Evolutionary conservation across 2,888 invertebrate species (phyloP).

Genomic region (Conus canariensis): DNA sequence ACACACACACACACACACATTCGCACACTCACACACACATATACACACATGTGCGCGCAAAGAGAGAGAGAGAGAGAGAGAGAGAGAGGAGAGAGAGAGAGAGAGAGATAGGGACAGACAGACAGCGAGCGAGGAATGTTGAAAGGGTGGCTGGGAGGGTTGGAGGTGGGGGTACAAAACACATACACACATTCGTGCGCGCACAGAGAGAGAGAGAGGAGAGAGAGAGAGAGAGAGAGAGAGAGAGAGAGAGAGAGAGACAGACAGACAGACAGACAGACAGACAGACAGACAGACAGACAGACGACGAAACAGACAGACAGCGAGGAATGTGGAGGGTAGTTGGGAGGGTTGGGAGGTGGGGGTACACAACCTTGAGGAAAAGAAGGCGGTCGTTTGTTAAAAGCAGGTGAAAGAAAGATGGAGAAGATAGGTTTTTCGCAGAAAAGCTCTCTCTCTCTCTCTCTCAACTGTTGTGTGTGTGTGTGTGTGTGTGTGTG

Average conservation of each 20-base stretch:
- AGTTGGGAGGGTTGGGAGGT: no score
- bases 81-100: no score
- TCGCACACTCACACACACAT: constrained; percentile 24
- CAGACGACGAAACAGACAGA: no score
- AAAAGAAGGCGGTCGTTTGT: no score
- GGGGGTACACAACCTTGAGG: no score
- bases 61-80: no score
- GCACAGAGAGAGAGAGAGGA: not conserved
- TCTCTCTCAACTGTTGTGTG: no score
- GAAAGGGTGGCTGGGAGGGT: not conserved
- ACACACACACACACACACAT: not conserved
- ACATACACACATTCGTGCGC: not conserved
- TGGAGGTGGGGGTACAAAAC: not conserved
- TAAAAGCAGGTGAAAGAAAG: no score
- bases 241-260: not conserved
- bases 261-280: not conserved
- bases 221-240: not conserved
- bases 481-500: no score
- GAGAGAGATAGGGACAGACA: not conserved
- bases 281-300: not conserved
- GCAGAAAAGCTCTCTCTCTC: no score
- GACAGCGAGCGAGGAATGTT: not conserved
- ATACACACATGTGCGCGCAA: not conserved
- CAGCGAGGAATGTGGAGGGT: no score
- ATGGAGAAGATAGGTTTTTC: no score